Conservation (phyloP, 53 echinoderm and acorn worm genomes). For the Henricia sp. region DNA sequence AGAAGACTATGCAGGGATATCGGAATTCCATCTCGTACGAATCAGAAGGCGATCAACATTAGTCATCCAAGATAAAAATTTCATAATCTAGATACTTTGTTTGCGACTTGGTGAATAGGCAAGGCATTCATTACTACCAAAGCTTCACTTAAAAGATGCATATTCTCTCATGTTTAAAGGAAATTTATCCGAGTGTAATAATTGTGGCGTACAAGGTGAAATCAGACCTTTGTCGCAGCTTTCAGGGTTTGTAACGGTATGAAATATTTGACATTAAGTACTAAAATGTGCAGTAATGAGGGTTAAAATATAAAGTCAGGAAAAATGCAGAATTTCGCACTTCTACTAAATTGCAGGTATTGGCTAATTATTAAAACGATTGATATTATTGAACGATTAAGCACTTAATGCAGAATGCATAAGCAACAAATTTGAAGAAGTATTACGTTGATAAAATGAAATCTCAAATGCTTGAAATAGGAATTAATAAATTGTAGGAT, state of each 20-base stretch:
- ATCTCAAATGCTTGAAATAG: constrained; percentile 21
- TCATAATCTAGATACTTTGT: too few relatives aligned
- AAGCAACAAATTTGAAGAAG: constrained; percentile 18
- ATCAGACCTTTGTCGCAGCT: too few relatives aligned
- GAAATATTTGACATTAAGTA: constrained; percentile 35
- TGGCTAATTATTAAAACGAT: neutral
- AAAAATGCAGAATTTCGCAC: too few relatives aligned
- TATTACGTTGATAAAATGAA: neutral
- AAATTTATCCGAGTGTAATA: too few relatives aligned
- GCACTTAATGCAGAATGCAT: constrained; percentile 14
- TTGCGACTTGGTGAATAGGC: too few relatives aligned
- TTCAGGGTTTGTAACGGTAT: neutral
- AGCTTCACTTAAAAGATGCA: too few relatives aligned
- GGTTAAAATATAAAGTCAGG: too few relatives aligned
- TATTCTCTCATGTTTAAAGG: too few relatives aligned
- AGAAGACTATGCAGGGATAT: neutral
- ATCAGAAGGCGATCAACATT: neutral
- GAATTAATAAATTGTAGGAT: neutral
- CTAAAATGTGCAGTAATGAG: constrained; percentile 21
- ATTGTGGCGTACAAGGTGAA: too few relatives aligned
- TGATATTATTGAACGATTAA: constrained; percentile 1
- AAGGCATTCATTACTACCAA: too few relatives aligned
- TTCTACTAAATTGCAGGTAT: constrained; percentile 20
- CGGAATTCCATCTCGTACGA: neutral
- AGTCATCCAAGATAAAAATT: neutral